Evolutionary conservation across 2,797 vertebrate genomes (phyloP), one percentile per base, ranked within the genome.

Genomic region (Siniperca undulata): DNA sequence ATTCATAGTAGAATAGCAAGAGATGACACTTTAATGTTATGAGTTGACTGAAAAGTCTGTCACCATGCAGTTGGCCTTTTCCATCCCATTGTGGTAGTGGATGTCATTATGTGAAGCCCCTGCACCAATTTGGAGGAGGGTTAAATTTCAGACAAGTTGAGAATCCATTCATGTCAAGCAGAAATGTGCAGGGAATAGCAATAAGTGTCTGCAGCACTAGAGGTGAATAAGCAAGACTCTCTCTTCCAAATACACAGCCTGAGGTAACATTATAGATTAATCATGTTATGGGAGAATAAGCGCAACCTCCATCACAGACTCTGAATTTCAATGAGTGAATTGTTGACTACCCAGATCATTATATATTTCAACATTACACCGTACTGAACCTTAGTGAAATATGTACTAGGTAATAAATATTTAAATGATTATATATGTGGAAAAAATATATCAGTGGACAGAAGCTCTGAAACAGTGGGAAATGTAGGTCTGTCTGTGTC

Each of bases 221-320:
- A 92, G 91, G 92, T 93, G 92, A 93, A 94, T 87, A 91, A 92
- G 88, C 84, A 90, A 85, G 86, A 83, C 77, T 80, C 87, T 78
- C 82, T 74, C 73, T 84, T 86, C 89, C 92, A 94, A 93, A 94
- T 85, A 94, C 91, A 94, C 87, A 94, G 91, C 93, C 93, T 59
- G 85, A 88, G 90, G 94, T 92, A 94, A 94, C 92, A 94, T 94
- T 94, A 95, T 89, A 93, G 91, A 94, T 94, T 94, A 91, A 95
- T 94, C 87, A 88, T 92, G 93, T 94, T 94, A 93, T 91, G 91
- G 89, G 87, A 90, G 91, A 91, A 92, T 78, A 89, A 90, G 87
- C 75, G 76, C 83, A 86, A 85, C 75, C 92, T 89, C 85, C 75
- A 89, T 90, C 84, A 82, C 90, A 78, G 74, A 80, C 78, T 78